phyloP scores from a whole-genome alignment of 2,113 vertebrate species.

The Engystomops pustulosus region DNA sequence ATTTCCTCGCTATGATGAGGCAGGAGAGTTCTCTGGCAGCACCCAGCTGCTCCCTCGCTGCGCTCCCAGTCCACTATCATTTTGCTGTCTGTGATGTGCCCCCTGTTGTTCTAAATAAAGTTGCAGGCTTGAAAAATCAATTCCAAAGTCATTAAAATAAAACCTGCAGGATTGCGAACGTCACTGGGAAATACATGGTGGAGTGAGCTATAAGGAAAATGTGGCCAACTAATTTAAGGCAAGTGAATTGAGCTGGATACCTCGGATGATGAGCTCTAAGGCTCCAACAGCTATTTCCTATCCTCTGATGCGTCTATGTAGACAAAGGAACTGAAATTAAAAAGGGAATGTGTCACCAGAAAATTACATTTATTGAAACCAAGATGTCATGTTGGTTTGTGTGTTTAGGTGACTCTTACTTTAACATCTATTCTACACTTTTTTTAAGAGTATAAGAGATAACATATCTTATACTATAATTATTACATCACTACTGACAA shows the following conservation, averaged over 20 bases:
- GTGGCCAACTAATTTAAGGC: conserved; percentile 8
- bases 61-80: not conserved
- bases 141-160: conserved; percentile 32
- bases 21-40: not conserved
- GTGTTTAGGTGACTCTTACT: no score
- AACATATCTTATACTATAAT: no score
- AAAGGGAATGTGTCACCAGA: no score
- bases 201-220: conserved; percentile 17
- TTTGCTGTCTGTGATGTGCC: conserved; percentile 1
- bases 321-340: not conserved
- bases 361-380: no score
- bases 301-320: not conserved
- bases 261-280: not conserved
- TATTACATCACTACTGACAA: no score
- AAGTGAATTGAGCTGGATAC: conserved; percentile 11
- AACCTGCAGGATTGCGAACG: conserved; percentile 4
- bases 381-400: no score
- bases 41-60: conserved; percentile 36
- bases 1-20: conserved; percentile 46
- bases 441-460: no score
- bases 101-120: conserved; percentile 40
- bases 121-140: conserved; percentile 30
- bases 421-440: no score
- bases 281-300: not conserved
- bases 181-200: not conserved